Conservation (phyloP, 64 coral and sea anemone genomes). For the Platygyra sinensis region DNA sequence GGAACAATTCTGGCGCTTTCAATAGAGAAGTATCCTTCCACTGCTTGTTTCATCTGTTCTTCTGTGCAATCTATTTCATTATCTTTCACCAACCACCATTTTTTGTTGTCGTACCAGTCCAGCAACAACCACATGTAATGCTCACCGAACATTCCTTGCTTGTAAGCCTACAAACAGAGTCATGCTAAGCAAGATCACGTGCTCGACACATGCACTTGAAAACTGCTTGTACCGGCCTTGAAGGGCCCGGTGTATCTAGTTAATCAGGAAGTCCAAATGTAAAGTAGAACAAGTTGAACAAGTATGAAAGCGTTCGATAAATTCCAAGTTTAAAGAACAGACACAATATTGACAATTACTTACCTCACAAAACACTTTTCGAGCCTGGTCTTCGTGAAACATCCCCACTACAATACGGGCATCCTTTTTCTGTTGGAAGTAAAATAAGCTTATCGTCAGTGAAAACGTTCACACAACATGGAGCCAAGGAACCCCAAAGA, state of each 20-base stretch:
- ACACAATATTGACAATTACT: background rate
- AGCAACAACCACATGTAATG: slow-evolving; percentile 60
- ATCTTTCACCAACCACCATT: slow-evolving; percentile 60
- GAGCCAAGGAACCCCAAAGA: too few species aligned
- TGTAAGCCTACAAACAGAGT: slow-evolving; percentile 56
- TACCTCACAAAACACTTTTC: slow-evolving; percentile 77
- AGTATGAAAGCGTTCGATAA: too few species aligned
- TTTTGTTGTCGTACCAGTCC: slow-evolving; percentile 46
- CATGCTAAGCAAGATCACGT: background rate
- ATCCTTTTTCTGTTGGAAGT: slow-evolving; percentile 43
- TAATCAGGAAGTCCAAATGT: too few species aligned
- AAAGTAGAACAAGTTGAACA: too few species aligned
- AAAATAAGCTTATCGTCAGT: background rate
- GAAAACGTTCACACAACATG: background rate
- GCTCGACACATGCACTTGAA: background rate
- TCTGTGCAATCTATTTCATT: slow-evolving; percentile 29
- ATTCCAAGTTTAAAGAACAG: background rate
- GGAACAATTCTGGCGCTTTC: slow-evolving; percentile 38
- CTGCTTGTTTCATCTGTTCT: slow-evolving; percentile 43
- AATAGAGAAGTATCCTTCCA: slow-evolving; percentile 58
- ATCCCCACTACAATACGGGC: slow-evolving; percentile 70
- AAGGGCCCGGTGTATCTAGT: too few species aligned
- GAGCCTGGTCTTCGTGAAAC: slow-evolving; percentile 61
- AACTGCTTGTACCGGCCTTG: too few species aligned
- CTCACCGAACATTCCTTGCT: slow-evolving; percentile 61